A percentile compares a stretch with the other conserved stretches of the same genome.
These are phyloP conservation scores for Cuculus canorus DNA, from an alignment of 2,797 vertebrate species.

Conservation along the genomic window DNA sequence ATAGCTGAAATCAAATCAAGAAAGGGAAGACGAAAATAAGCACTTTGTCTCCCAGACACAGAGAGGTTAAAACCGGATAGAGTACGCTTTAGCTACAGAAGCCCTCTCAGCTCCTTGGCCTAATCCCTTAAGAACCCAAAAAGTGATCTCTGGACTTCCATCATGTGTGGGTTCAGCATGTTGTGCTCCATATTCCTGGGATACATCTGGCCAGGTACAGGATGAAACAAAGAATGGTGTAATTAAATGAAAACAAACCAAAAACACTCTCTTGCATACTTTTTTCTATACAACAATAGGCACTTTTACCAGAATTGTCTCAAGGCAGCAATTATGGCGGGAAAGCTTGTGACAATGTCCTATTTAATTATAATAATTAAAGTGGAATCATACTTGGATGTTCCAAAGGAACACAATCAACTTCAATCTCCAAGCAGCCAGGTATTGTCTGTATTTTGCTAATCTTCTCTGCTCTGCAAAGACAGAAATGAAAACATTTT, in stretches of 20 bases:
- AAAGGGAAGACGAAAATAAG: neutral
- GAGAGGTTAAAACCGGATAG: neutral
- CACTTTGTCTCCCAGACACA: neutral
- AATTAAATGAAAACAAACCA: neutral
- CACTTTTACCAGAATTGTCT: neutral
- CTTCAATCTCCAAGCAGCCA: slow-evolving; percentile 88
- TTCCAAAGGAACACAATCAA: slow-evolving; percentile 93
- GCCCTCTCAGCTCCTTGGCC: neutral
- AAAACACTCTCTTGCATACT: neutral
- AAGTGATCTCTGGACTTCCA: neutral
- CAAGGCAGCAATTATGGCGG: neutral
- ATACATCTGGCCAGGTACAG: neutral
- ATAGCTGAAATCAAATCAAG: slow-evolving; percentile 3
- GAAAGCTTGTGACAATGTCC: neutral
- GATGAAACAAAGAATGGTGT: neutral
- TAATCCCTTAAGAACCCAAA: neutral
- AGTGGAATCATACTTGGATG: slow-evolving; percentile 87
- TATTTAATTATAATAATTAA: neutral
- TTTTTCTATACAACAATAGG: neutral
- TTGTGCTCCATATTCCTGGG: neutral
- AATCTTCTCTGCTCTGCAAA: slow-evolving; percentile 91
- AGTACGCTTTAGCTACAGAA: neutral
- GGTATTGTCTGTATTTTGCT: slow-evolving; percentile 96
- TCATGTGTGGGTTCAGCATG: neutral
- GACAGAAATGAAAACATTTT: slow-evolving; percentile 50